Conservation (phyloP, 1,140 invertebrate species). For the Tetragnatha versicolor region DNA sequence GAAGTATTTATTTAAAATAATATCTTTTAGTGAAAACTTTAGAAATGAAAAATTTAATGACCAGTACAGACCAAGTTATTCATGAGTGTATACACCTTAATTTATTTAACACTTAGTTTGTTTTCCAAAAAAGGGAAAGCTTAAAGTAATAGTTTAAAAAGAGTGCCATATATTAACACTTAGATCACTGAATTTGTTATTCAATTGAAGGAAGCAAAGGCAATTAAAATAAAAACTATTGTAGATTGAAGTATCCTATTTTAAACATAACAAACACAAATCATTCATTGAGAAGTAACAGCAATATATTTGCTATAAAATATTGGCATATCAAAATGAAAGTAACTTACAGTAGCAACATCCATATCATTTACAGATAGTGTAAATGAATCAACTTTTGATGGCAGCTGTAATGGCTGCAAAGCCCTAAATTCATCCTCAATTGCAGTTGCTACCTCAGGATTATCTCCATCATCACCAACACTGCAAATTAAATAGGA, state of each 20-base stretch:
- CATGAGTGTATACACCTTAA: too few relatives aligned
- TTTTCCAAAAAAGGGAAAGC: too few relatives aligned
- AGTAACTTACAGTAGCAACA: constrained; percentile 13
- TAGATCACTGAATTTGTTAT: too few relatives aligned
- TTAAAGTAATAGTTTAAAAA: too few relatives aligned
- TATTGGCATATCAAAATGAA: background rate
- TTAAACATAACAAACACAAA: too few relatives aligned
- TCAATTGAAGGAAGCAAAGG: too few relatives aligned
- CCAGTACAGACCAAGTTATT: background rate
- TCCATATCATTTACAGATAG: constrained; percentile 8
- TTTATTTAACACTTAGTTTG: too few relatives aligned
- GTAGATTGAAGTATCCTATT: too few relatives aligned
- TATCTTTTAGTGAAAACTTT: background rate
- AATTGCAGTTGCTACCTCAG: background rate
- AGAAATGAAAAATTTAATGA: background rate
- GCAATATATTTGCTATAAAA: background rate
- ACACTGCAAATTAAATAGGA: background rate
- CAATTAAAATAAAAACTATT: too few relatives aligned
- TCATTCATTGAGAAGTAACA: too few relatives aligned
- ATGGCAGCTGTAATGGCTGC: background rate
- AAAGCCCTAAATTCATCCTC: constrained; percentile 29
- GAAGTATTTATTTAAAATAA: background rate
- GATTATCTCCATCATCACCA: background rate
- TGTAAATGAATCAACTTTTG: constrained; percentile 29
- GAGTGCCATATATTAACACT: too few relatives aligned